A percentile compares a stretch with the other conserved stretches of the same genome.
phyloP scores from a whole-genome alignment of 2,113 vertebrate species.

The Otocyon megalotis region DNA sequence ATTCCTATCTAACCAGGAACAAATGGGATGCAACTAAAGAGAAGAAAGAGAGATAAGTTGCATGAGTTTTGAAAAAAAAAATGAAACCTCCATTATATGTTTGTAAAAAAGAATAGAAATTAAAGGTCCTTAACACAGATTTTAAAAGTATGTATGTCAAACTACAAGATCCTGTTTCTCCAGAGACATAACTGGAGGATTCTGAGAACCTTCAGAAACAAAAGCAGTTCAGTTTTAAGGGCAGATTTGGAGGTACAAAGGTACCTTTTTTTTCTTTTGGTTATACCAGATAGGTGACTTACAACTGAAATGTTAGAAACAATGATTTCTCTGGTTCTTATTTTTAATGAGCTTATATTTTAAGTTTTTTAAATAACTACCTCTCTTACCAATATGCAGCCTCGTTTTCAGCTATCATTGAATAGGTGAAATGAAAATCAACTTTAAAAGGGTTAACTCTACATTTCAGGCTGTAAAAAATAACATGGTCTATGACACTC shows the following conservation, averaged over 20 bases:
- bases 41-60: neutral
- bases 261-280: neutral
- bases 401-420: neutral
- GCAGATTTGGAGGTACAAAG: neutral
- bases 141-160: neutral
- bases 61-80: neutral
- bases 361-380: neutral
- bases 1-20: neutral
- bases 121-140: neutral
- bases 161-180: neutral
- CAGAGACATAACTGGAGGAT: neutral
- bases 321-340: neutral
- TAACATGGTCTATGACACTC: neutral
- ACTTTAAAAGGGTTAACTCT: neutral
- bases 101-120: neutral
- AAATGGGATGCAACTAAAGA: neutral
- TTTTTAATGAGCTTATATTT: neutral
- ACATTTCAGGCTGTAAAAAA: neutral
- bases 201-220: neutral
- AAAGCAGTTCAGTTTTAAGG: neutral
- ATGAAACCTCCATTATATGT: neutral
- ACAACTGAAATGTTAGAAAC: neutral
- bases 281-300: neutral
- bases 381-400: neutral
- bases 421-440: constrained; percentile 45